phyloP scores from a whole-genome alignment of 92 coral and sea anemone species.

The Anthopleura xanthogrammica region DNA sequence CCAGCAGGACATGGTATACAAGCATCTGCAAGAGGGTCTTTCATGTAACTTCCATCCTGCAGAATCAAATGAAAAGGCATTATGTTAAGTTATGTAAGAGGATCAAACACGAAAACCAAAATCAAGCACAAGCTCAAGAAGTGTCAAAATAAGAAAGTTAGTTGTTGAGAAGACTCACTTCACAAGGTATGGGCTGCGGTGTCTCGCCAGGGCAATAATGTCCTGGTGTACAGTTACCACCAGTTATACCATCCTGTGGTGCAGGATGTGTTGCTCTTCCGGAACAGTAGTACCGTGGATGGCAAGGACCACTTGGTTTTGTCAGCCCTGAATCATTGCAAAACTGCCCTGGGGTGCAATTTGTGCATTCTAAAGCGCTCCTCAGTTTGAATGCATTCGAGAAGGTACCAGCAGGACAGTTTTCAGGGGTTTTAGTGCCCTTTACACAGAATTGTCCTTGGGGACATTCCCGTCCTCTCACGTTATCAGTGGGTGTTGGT shows the following conservation, averaged over 20 bases:
- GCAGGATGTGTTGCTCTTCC: slow-evolving; percentile 85
- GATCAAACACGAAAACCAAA: too few species aligned
- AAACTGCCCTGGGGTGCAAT: slow-evolving; percentile 90
- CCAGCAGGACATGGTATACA: slow-evolving; percentile 93
- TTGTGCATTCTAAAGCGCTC: slow-evolving; percentile 52
- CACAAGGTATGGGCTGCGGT: slow-evolving; percentile 89
- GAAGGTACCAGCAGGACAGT: slow-evolving; percentile 94
- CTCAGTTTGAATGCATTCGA: slow-evolving; percentile 71
- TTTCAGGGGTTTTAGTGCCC: slow-evolving; percentile 86
- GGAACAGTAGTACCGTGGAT: slow-evolving; percentile 78
- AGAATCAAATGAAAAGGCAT: not conserved
- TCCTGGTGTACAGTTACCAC: slow-evolving; percentile 97
- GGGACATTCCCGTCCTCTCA: slow-evolving; percentile 84
- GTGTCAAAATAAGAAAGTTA: not conserved
- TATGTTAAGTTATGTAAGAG: too few species aligned
- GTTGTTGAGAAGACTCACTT: slow-evolving; percentile 46
- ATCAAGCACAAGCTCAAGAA: too few species aligned
- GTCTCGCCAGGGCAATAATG: slow-evolving; percentile 92
- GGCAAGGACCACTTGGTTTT: slow-evolving; percentile 84
- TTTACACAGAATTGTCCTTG: slow-evolving; percentile 79
- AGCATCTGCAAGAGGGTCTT: slow-evolving; percentile 78
- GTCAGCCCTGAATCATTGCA: slow-evolving; percentile 89
- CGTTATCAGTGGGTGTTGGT: slow-evolving; percentile 83
- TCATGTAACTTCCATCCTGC: slow-evolving; percentile 94
- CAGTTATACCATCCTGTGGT: slow-evolving; percentile 83